A percentile compares a stretch with the other conserved stretches of the same genome.
Evolutionary conservation across 1,140 invertebrate species (phyloP).

Genomic region (Heliconius himera): DNA sequence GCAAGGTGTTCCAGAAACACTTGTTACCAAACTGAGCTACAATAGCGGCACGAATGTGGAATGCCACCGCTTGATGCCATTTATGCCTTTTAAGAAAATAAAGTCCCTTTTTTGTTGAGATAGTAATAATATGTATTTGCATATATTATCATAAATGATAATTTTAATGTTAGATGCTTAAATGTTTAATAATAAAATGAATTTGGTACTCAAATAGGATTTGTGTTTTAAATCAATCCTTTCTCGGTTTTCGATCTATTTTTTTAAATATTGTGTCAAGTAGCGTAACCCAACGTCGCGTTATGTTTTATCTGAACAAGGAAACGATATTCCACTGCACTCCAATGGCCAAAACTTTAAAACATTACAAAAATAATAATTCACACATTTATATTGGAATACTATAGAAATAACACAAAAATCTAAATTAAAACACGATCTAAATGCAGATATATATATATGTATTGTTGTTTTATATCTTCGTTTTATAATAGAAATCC

Average conservation of each 20-base stretch:
- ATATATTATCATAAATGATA: not conserved
- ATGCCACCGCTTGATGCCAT: not conserved
- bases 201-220: no score
- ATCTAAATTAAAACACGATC: not conserved
- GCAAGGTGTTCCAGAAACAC: slow-evolving; percentile 12
- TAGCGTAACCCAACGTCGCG: no score
- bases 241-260: no score
- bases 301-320: no score
- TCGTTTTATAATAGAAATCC: slow-evolving; percentile 15
- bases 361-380: not conserved
- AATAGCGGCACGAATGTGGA: slow-evolving; percentile 10
- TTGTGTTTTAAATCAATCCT: no score
- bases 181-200: no score
- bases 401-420: not conserved
- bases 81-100: slow-evolving; percentile 5
- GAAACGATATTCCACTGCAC: not conserved
- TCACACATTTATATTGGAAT: not conserved
- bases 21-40: slow-evolving; percentile 9
- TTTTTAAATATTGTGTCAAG: no score
- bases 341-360: no score
- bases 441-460: not conserved
- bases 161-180: no score
- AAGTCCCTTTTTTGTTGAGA: not conserved
- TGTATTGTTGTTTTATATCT: not conserved
- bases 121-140: not conserved